Percentiles rank a stretch among this genome's conserved stretches.
Conservation (phyloP, 2,113 vertebrate genomes). For the Neomonachus schauinslandi region DNA sequence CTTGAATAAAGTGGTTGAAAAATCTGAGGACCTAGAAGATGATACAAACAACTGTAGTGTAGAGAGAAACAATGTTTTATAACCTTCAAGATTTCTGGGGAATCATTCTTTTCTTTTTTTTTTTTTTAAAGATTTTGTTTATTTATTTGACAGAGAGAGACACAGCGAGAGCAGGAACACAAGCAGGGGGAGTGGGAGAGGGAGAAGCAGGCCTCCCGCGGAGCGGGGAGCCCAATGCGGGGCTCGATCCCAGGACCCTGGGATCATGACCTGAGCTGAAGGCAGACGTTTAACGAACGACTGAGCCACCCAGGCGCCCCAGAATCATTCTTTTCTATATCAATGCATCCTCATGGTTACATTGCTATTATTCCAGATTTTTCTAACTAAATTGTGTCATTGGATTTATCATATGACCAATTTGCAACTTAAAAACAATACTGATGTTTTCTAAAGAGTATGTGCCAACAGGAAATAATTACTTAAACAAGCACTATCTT, state of each 20-base stretch:
- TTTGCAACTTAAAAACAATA: background rate
- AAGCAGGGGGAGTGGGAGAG: too few relatives aligned
- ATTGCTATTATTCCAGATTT: background rate
- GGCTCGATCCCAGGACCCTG: too few relatives aligned
- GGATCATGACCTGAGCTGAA: too few relatives aligned
- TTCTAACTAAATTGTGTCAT: background rate
- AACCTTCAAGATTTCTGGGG: background rate
- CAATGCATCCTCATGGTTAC: background rate
- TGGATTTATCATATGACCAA: background rate
- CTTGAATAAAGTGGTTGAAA: background rate
- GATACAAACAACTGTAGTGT: background rate
- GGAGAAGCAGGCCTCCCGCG: too few relatives aligned
- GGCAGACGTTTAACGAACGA: too few relatives aligned
- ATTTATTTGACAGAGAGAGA: too few relatives aligned
- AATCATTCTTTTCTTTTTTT: background rate
- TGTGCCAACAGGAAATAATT: slow-evolving; percentile 64
- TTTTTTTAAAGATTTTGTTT: too few relatives aligned
- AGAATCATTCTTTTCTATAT: background rate
- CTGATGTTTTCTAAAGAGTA: slow-evolving; percentile 10
- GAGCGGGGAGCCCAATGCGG: too few relatives aligned
- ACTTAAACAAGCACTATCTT: slow-evolving; percentile 63
- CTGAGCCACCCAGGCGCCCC: too few relatives aligned
- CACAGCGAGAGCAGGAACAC: too few relatives aligned
- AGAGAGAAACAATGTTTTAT: background rate
- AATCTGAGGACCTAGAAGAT: background rate